Evolutionary conservation across 2,797 vertebrate species (phyloP).

Genomic region (Telmatherina bonti): DNA sequence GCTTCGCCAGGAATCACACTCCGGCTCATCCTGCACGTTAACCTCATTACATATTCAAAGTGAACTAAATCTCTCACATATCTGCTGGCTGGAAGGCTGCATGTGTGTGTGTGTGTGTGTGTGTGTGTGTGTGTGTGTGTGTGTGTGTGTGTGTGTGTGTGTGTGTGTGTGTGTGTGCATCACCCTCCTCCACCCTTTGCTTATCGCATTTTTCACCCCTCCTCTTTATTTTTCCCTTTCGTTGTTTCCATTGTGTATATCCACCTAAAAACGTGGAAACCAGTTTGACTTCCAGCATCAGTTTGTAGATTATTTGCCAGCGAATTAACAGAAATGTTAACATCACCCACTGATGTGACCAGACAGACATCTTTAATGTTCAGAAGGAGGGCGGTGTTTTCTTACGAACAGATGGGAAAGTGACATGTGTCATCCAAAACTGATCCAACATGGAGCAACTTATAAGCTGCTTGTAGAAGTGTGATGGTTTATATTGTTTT

Average conservation of each 20-base stretch:
- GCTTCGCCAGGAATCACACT: slow-evolving; percentile 69
- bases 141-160: too few species aligned
- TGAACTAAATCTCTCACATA: slow-evolving; percentile 72
- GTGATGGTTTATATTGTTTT: not conserved
- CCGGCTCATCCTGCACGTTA: slow-evolving; percentile 68
- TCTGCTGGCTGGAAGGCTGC: slow-evolving; percentile 62
- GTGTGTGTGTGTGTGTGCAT: too few species aligned
- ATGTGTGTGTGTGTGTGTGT: not conserved
- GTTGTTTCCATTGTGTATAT: slow-evolving; percentile 30
- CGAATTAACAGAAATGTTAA: slow-evolving; percentile 31
- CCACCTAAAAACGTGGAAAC: slow-evolving; percentile 31
- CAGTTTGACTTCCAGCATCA: slow-evolving; percentile 39
- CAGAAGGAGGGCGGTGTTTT: slow-evolving; percentile 9
- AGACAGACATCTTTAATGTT: too few species aligned
- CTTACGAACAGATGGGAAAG: slow-evolving; percentile 16
- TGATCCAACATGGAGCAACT: not conserved
- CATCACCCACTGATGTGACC: slow-evolving; percentile 6
- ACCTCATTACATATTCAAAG: slow-evolving; percentile 81
- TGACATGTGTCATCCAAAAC: slow-evolving; percentile 30
- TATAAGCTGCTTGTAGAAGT: slow-evolving; percentile 1
- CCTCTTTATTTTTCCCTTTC: slow-evolving; percentile 56
- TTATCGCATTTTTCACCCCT: slow-evolving; percentile 54
- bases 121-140: slow-evolving; percentile 12
- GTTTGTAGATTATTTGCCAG: slow-evolving; percentile 9
- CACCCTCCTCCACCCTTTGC: slow-evolving; percentile 43